Evolutionary conservation across 2,888 invertebrate genomes (phyloP).

Genomic region (Sarcophaga carnaria): DNA sequence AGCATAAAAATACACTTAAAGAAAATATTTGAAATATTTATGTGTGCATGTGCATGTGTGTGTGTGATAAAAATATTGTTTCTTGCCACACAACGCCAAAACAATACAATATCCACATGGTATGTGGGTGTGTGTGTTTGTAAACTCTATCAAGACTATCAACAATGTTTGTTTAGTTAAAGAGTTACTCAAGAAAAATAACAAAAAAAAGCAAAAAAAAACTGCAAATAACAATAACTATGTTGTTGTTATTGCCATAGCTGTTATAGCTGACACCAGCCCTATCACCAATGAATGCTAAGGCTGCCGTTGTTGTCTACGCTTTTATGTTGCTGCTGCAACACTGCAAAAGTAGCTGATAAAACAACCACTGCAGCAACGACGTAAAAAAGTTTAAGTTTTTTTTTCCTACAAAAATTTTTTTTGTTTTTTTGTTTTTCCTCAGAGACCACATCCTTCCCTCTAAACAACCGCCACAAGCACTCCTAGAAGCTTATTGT

Average conservation of each 20-base stretch:
- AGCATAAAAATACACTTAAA: conserved; percentile 68
- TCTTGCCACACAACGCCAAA: conserved; percentile 24
- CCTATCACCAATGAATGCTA: background rate
- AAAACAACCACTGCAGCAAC: conserved; percentile 38
- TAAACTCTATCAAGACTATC: conserved; percentile 40
- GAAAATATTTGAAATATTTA: conserved; percentile 57
- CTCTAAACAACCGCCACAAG: background rate
- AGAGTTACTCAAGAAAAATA: conserved; percentile 57
- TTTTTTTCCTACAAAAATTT: background rate
- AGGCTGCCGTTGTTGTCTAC: conserved; percentile 9
- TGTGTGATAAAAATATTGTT: conserved; percentile 54
- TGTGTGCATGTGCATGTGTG: too few relatives aligned
- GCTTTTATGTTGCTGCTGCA: conserved; percentile 46
- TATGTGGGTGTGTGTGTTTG: background rate
- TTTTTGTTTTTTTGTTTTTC: background rate
- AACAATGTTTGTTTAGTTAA: conserved; percentile 56
- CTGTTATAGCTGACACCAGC: conserved; percentile 5
- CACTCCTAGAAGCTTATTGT: too few relatives aligned
- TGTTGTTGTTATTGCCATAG: conserved; percentile 17
- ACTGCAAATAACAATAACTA: conserved; percentile 22
- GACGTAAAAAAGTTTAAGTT: conserved; percentile 22
- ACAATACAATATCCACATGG: background rate
- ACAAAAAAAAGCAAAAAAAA: background rate
- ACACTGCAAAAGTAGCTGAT: conserved; percentile 44
- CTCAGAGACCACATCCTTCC: background rate